Conservation (phyloP, 1,140 invertebrate genomes). For the Neuroterus valhalla region DNA sequence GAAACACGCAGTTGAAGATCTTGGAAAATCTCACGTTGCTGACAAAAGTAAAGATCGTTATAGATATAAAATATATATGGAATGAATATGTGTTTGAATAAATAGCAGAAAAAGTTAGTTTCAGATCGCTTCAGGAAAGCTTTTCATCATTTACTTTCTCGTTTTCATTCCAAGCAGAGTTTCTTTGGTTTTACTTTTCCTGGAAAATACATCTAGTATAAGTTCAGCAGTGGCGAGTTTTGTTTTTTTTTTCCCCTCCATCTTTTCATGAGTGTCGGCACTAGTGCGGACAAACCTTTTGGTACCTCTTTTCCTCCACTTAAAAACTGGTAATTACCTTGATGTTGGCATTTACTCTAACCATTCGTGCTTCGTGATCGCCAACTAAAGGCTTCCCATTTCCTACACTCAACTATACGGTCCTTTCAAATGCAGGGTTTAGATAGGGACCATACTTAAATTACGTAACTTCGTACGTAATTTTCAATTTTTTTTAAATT, state of each 20-base stretch:
- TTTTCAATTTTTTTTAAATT: conserved; percentile 50
- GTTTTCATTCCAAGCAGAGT: conserved; percentile 34
- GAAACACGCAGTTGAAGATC: no score
- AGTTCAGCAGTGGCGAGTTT: conserved; percentile 36
- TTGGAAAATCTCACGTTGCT: no score
- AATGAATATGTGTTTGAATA: conserved; percentile 23
- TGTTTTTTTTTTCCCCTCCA: conserved; percentile 39
- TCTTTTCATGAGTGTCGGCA: conserved; percentile 43
- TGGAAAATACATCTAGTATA: conserved; percentile 40
- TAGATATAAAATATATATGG: neutral
- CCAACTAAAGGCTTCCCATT: no score
- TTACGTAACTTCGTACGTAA: no score
- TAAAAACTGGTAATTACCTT: conserved; percentile 65
- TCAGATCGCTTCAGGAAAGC: no score
- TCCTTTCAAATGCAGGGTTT: no score
- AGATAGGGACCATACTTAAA: conserved; percentile 20
- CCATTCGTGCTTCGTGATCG: conserved; percentile 36
- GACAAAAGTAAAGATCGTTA: no score
- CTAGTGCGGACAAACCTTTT: conserved; percentile 43
- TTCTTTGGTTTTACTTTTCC: conserved; percentile 41
- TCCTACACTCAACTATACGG: no score
- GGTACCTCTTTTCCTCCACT: conserved; percentile 59
- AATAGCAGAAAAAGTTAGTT: conserved; percentile 34
- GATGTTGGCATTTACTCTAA: conserved; percentile 58
- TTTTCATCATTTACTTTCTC: conserved; percentile 11